Percentiles rank a stretch among this genome's conserved stretches.
phyloP scores from a whole-genome alignment of 2,113 vertebrate species.

The Abramis brama region DNA sequence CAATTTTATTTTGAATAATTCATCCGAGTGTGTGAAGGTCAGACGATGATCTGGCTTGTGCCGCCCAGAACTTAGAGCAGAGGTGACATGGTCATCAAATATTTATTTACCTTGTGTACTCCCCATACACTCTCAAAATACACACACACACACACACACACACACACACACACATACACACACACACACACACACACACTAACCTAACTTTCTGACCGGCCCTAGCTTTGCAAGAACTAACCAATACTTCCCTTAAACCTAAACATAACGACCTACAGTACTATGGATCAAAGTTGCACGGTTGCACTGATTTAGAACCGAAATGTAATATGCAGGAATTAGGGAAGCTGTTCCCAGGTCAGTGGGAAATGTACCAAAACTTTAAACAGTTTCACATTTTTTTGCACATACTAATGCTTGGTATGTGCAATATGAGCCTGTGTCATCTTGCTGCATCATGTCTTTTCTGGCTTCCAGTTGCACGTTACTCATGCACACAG shows the following conservation, averaged over 20 bases:
- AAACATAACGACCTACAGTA: no score
- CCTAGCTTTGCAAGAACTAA: background rate
- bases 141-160: conserved; percentile 62
- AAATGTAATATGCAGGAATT: background rate
- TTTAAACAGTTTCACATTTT: conserved; percentile 28
- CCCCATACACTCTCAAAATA: conserved; percentile 77
- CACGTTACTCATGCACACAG: conserved; percentile 42
- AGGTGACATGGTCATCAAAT: conserved; percentile 80
- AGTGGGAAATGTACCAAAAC: background rate
- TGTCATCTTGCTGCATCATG: conserved; percentile 71
- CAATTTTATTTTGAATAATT: conserved; percentile 79
- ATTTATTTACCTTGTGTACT: conserved; percentile 78
- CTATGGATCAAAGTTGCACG: background rate
- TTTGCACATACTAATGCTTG: conserved; percentile 5
- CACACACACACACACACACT: conserved; percentile 51
- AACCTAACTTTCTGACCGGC: background rate
- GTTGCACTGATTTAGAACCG: background rate
- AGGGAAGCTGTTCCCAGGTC: background rate
- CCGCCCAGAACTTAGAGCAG: conserved; percentile 62
- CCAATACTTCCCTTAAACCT: conserved; percentile 3
- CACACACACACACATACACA: conserved; percentile 12
- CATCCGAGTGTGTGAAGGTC: conserved; percentile 81
- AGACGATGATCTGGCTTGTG: conserved; percentile 74
- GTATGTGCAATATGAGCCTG: conserved; percentile 66
- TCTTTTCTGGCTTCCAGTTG: conserved; percentile 45